Evolutionary conservation across 2,113 vertebrate genomes (phyloP).

Genomic region (Emydocephalus ijimae): DNA sequence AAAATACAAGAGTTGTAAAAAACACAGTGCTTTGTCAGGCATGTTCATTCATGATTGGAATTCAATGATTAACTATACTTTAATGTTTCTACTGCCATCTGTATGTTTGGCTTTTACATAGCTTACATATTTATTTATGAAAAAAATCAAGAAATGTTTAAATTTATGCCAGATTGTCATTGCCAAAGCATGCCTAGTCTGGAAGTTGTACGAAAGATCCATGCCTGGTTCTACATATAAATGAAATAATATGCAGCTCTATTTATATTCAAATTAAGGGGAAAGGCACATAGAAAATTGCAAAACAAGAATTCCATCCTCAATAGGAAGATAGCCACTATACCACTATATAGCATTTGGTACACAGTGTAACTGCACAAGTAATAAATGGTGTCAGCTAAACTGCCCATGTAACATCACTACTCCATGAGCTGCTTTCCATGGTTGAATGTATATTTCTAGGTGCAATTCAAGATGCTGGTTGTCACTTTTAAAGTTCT

Average conservation of each 20-base stretch:
- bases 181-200: neutral
- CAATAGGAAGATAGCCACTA: neutral
- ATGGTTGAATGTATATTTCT: neutral
- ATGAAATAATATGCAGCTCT: neutral
- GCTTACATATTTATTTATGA: slow-evolving; percentile 10
- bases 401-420: neutral
- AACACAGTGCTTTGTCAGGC: slow-evolving; percentile 9
- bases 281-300: neutral
- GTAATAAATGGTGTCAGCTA: neutral
- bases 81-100: slow-evolving; percentile 15
- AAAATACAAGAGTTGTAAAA: neutral
- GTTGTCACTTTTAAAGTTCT: neutral
- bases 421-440: neutral
- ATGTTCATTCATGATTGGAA: slow-evolving; percentile 6
- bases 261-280: neutral
- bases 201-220: neutral
- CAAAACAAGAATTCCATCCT: neutral
- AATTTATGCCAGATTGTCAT: neutral
- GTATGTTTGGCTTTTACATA: slow-evolving; percentile 10
- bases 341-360: neutral
- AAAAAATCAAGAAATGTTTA: slow-evolving; percentile 1
- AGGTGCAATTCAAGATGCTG: neutral
- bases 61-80: neutral
- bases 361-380: neutral
- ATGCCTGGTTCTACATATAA: neutral